These are phyloP conservation scores for Phylloscopus whistleri DNA, from an alignment of 2,113 vertebrate species.

Conservation along the genomic window DNA sequence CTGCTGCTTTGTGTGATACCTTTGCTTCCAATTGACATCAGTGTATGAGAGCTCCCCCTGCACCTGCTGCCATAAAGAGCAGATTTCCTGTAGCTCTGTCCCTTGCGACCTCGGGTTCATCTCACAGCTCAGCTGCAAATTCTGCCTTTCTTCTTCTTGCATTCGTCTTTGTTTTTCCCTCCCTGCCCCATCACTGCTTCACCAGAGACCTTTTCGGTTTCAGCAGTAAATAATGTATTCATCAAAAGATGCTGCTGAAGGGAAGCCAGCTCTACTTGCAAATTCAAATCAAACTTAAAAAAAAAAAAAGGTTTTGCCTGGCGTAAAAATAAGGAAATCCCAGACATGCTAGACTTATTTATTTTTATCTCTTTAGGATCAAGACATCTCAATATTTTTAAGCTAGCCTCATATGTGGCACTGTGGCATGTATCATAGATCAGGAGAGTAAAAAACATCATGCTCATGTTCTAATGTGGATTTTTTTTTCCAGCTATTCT, in stretches of 20 bases:
- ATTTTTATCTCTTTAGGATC: not conserved
- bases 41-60: not conserved
- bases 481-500: not conserved
- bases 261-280: not conserved
- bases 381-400: not conserved
- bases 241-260: not conserved
- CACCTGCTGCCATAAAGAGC: constrained; percentile 38
- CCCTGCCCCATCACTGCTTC: not conserved
- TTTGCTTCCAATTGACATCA: not conserved
- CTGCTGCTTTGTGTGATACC: constrained; percentile 22
- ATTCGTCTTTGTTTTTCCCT: constrained; percentile 23
- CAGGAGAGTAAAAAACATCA: not conserved
- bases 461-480: not conserved
- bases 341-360: not conserved
- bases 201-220: not conserved
- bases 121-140: constrained; percentile 38
- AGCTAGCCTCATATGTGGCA: not conserved
- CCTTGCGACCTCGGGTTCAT: not conserved
- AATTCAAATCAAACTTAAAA: not conserved
- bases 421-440: not conserved
- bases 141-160: not conserved
- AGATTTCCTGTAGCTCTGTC: constrained; percentile 47
- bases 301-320: not conserved
- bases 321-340: not conserved
- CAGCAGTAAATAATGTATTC: not conserved